phyloP scores from a whole-genome alignment of 2,888 invertebrate genomes.

The Thalpophila matura region DNA sequence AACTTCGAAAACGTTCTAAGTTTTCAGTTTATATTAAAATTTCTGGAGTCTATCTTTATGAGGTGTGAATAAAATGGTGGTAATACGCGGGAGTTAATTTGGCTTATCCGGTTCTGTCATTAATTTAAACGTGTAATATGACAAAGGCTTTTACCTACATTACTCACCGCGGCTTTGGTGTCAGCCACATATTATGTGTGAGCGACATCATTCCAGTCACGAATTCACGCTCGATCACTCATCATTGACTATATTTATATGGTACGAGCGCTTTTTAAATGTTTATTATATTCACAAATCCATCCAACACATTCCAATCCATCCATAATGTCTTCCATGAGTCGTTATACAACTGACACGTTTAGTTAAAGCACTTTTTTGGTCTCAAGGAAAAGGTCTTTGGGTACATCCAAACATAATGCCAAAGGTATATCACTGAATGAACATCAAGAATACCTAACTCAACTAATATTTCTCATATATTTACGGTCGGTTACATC shows the following conservation, averaged over 20 bases:
- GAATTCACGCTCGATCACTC: slow-evolving; percentile 20
- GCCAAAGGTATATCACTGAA: too few relatives aligned
- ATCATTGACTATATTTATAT: slow-evolving; percentile 19
- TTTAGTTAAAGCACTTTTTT: slow-evolving; percentile 3
- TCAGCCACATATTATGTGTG: slow-evolving; percentile 18
- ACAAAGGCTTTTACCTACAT: slow-evolving; percentile 20
- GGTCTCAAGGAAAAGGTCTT: background rate
- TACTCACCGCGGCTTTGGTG: slow-evolving; percentile 13
- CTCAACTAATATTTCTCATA: too few relatives aligned
- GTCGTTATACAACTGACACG: background rate
- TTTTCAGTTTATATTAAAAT: slow-evolving; percentile 43
- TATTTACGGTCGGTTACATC: too few relatives aligned
- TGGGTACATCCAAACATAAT: too few relatives aligned
- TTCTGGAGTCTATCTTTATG: slow-evolving; percentile 33
- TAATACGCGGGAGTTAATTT: slow-evolving; percentile 26
- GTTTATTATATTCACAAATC: slow-evolving; percentile 15
- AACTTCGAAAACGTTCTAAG: slow-evolving; percentile 41
- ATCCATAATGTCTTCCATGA: slow-evolving; percentile 15
- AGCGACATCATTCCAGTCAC: slow-evolving; percentile 24
- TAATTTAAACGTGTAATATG: slow-evolving; percentile 34
- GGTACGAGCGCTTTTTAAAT: slow-evolving; percentile 17
- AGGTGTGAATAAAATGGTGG: slow-evolving; percentile 16
- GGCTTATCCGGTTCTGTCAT: slow-evolving; percentile 23
- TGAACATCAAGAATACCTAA: too few relatives aligned
- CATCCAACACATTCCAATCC: too few relatives aligned